Conservation (phyloP, 2,888 invertebrate species). For the Eupithecia centaureata region DNA sequence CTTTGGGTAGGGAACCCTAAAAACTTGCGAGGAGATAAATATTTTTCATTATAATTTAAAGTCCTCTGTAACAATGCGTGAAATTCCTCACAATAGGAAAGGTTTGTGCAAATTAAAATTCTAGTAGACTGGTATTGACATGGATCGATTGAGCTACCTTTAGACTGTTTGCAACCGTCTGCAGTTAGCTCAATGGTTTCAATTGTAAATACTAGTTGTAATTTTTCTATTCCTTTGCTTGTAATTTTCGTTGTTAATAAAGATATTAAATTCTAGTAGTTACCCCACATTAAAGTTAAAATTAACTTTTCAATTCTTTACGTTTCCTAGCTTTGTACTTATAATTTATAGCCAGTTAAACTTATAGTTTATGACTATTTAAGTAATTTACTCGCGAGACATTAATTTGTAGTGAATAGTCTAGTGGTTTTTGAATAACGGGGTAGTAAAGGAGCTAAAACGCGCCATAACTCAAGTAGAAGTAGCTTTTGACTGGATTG, state of each 20-base stretch:
- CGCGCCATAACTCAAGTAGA: not conserved
- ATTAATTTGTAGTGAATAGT: slow-evolving; percentile 5
- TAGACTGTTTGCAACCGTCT: no score
- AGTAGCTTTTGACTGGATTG: not conserved
- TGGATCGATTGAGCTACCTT: no score
- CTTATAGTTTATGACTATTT: slow-evolving; percentile 6
- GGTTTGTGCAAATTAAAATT: not conserved
- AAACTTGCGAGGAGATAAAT: not conserved
- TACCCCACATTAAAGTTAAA: not conserved
- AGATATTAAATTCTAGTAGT: no score
- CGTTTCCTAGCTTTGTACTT: slow-evolving; percentile 4
- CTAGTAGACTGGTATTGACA: no score
- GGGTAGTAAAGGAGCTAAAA: not conserved
- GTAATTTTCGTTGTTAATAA: no score
- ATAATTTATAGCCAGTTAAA: slow-evolving; percentile 13
- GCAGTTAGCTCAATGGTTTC: no score
- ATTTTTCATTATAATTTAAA: not conserved
- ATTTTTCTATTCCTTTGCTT: no score
- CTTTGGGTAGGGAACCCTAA: no score
- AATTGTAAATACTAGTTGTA: no score
- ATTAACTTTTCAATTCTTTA: slow-evolving; percentile 4
- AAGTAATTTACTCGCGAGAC: slow-evolving; percentile 5
- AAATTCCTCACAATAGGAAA: not conserved
- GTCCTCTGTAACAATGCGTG: not conserved
- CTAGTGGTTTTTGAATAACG: slow-evolving; percentile 10